phyloP scores from a whole-genome alignment of 2,797 vertebrate genomes.

The Trachops cirrhosus region DNA sequence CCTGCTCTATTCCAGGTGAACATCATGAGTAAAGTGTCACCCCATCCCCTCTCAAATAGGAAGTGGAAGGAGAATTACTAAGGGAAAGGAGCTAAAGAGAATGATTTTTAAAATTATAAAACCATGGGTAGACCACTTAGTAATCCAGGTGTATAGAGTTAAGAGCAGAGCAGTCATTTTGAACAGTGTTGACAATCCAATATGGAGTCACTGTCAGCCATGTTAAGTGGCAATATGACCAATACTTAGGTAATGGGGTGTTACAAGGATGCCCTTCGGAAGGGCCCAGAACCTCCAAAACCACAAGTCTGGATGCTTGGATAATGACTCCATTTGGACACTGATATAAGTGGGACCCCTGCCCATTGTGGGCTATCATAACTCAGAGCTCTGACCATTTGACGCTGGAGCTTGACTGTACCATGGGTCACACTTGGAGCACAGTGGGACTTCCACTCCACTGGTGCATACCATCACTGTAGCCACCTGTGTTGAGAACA shows the following conservation, averaged over 20 bases:
- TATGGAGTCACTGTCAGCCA: background rate
- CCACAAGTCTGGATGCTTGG: background rate
- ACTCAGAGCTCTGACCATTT: background rate
- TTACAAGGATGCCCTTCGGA: background rate
- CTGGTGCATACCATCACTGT: background rate
- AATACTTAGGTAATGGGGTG: background rate
- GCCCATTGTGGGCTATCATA: background rate
- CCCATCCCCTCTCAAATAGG: background rate
- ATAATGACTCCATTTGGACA: background rate
- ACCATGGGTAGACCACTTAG: background rate
- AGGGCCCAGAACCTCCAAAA: background rate
- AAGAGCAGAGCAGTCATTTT: background rate
- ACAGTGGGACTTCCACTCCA: background rate
- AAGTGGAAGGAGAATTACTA: background rate
- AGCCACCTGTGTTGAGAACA: background rate
- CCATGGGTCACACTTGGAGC: background rate
- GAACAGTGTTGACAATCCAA: background rate
- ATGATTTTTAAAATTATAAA: constrained; percentile 10
- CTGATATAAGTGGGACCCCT: background rate
- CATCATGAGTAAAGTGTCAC: background rate
- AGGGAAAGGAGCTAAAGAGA: background rate
- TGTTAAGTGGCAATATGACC: background rate
- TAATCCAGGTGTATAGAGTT: background rate
- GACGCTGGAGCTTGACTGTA: background rate
- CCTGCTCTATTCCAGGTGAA: background rate